Evolutionary conservation across 2,888 invertebrate genomes (phyloP).

Genomic region (Ceratothoa steindachneri): DNA sequence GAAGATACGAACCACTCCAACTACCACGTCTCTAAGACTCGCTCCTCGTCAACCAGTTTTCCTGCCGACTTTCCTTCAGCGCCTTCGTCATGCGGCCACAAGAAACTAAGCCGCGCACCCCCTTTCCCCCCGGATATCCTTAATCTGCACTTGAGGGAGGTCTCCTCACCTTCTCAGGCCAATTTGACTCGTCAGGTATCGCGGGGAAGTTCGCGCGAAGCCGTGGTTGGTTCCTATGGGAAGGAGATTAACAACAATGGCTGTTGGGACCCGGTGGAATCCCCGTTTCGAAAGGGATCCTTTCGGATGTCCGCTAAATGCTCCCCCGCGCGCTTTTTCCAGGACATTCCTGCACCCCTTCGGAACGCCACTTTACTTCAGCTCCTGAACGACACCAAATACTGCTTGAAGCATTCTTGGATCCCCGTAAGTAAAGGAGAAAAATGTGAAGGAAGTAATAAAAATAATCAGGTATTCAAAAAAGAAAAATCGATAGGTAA

Average conservation of each 20-base stretch:
- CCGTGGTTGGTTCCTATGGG: neutral
- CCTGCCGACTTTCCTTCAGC: neutral
- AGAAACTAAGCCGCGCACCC: neutral
- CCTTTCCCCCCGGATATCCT: neutral
- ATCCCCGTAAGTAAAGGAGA: neutral
- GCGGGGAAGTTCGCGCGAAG: neutral
- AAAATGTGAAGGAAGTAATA: too few relatives aligned
- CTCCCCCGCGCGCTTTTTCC: neutral
- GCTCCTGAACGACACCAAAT: neutral
- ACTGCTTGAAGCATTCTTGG: neutral
- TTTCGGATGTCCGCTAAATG: neutral
- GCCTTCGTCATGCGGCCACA: neutral
- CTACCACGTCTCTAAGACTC: neutral
- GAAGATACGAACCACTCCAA: neutral
- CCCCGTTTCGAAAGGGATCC: neutral
- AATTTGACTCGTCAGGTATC: neutral
- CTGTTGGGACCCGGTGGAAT: neutral
- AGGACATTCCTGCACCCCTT: neutral
- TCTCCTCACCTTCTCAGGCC: neutral
- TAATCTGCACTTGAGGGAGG: neutral
- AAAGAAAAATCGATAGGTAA: too few relatives aligned
- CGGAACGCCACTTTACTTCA: neutral
- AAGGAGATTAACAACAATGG: neutral
- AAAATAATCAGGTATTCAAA: too few relatives aligned
- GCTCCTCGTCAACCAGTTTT: neutral